Conservation (phyloP, 1,140 invertebrate genomes). For the Watersipora subatra region DNA sequence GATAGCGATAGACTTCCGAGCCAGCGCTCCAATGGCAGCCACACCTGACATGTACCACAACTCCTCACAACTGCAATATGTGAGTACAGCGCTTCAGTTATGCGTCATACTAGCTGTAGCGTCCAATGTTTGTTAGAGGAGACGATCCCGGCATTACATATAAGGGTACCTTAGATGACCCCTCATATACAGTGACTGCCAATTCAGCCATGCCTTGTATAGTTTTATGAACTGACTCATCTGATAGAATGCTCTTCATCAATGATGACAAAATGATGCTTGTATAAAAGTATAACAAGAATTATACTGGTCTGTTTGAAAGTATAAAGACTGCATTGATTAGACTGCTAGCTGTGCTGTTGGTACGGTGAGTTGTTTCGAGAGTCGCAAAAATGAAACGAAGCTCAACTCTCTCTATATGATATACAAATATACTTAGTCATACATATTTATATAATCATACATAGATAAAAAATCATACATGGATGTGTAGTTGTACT, state of each 20-base stretch:
- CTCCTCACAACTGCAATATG: not conserved
- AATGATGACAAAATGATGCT: too few species aligned
- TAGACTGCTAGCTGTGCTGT: too few species aligned
- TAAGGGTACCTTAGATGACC: not conserved
- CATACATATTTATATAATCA: too few species aligned
- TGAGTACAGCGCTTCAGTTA: not conserved
- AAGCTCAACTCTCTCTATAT: too few species aligned
- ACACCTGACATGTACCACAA: not conserved
- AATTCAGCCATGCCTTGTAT: not conserved
- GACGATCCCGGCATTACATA: not conserved
- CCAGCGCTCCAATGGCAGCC: constrained; percentile 22
- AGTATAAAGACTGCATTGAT: too few species aligned
- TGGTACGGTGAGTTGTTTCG: too few species aligned
- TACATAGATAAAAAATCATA: too few species aligned
- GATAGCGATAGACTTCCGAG: constrained; percentile 26
- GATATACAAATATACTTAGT: too few species aligned
- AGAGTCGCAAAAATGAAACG: too few species aligned
- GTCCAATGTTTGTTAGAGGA: not conserved
- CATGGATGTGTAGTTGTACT: too few species aligned
- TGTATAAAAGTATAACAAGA: too few species aligned
- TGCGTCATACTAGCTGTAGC: not conserved
- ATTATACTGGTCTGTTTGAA: too few species aligned
- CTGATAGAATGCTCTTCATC: not conserved
- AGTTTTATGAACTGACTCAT: not conserved
- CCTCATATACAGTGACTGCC: not conserved